Base-by-base conservation (phyloP, 2,113 vertebrate species). In the Picathartes gymnocephalus region DNA sequence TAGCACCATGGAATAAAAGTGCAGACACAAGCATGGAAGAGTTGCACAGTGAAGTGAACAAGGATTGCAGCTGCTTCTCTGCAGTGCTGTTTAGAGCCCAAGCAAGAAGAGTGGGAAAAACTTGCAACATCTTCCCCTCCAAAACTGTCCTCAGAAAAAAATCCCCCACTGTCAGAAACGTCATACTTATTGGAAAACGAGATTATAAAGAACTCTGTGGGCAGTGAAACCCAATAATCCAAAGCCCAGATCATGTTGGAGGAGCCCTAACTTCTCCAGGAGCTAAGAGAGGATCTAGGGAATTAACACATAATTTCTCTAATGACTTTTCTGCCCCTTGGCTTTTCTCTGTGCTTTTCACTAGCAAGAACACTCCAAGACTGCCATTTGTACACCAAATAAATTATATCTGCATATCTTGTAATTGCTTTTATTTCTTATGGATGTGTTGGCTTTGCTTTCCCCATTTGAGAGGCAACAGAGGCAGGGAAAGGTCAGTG, bases 11-110 rank as follows among this genome's bases (percentile, higher is more conserved):
- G 44, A 56, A 51, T 15, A 28, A 21, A 84, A 62, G 45, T 1
- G 4, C 27, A 40, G 28, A 5, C 48, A 35, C 3, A 5, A 20
- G 45, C 28, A 50, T 0, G 1, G 37, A 72, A 58, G n/a, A 82
- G 45, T 2, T 14, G 7, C 2, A 8, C 7, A 20, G 30, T 20
- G 57, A 74, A 42, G 50, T 2, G 10, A 72, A 50, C 0, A 2
- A 68, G 23, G 51, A 64, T 50, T 0, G 1, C n/a, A 70, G 44
- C 35, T 76, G 70, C 37, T 53, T 61, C 47, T n/a, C 22, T 54
- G 16, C 10, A 13, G 10, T 28, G 18, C 0, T 47, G 31, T 44
- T 71, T 15, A 66, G 15, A 54, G 76, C 19, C 24, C 13, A 51
- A 45, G 44, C 44, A 22, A 74, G 45, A 35, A 66, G 35, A 69